phyloP scores from a whole-genome alignment of 2,797 vertebrate genomes.

The Channa striata region DNA sequence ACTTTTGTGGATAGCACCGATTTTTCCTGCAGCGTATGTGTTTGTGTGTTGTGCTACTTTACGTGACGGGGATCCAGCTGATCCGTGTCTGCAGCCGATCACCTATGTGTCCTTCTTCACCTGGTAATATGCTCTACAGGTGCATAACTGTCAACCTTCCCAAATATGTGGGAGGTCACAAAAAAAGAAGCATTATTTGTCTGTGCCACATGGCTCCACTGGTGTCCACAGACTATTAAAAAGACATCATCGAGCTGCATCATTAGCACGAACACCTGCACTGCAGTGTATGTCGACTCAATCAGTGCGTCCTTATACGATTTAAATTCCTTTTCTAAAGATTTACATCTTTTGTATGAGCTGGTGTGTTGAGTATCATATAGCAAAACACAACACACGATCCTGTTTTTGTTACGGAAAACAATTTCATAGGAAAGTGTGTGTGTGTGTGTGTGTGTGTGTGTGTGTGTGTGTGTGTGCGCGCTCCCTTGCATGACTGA shows the following conservation, averaged over 20 bases:
- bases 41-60: neutral
- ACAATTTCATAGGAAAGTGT: neutral
- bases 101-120: neutral
- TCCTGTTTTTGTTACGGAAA: neutral
- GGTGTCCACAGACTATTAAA: constrained; percentile 13
- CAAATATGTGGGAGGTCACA: neutral
- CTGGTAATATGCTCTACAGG: neutral
- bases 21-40: neutral
- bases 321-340: neutral
- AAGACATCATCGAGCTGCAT: neutral
- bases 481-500: constrained; percentile 31
- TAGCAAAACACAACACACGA: neutral
- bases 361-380: neutral
- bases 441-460: neutral
- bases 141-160: neutral
- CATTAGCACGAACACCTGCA: neutral
- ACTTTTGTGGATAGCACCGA: too few species aligned
- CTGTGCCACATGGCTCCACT: neutral
- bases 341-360: neutral
- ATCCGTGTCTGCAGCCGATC: neutral
- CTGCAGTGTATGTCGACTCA: constrained; percentile 1
- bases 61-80: neutral
- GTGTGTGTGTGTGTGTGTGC: neutral
- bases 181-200: neutral
- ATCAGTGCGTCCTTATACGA: neutral